A percentile compares a stretch with the other conserved stretches of the same genome.
Conservation (phyloP, 1,140 invertebrate species). For the Meloidogyne hapla region DNA sequence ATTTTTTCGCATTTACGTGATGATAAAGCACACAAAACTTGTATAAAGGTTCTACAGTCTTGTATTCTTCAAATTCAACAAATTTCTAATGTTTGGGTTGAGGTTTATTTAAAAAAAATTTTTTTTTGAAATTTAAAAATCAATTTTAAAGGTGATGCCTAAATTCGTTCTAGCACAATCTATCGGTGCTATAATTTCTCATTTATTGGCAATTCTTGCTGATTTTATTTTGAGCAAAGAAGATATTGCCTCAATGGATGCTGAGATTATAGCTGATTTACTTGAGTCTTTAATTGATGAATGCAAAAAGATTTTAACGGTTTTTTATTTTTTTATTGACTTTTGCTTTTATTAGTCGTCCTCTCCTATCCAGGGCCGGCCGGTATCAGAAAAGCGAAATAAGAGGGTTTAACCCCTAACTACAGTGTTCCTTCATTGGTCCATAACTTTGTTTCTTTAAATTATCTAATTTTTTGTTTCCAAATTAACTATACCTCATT, state of each 20-base stretch:
- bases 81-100: constrained; percentile 36
- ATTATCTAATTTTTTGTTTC: too few relatives aligned
- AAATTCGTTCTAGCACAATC: constrained; percentile 37
- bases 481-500: too few relatives aligned
- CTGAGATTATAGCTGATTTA: constrained; percentile 35
- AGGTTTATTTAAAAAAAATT: constrained; percentile 29
- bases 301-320: constrained; percentile 15
- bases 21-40: constrained; percentile 31
- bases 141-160: constrained; percentile 35
- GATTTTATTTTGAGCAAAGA: constrained; percentile 39
- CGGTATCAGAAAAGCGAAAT: too few relatives aligned
- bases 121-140: neutral
- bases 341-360: too few relatives aligned
- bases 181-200: constrained; percentile 37
- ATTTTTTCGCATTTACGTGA: constrained; percentile 27
- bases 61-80: constrained; percentile 48
- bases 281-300: constrained; percentile 15
- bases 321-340: neutral
- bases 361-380: too few relatives aligned
- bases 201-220: constrained; percentile 35
- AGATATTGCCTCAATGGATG: constrained; percentile 38
- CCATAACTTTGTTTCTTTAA: too few relatives aligned
- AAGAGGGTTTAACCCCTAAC: too few relatives aligned
- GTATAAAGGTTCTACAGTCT: constrained; percentile 31
- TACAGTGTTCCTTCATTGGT: too few relatives aligned